phyloP scores from a whole-genome alignment of 2,888 invertebrate species.

The Periphyllus acericola region DNA sequence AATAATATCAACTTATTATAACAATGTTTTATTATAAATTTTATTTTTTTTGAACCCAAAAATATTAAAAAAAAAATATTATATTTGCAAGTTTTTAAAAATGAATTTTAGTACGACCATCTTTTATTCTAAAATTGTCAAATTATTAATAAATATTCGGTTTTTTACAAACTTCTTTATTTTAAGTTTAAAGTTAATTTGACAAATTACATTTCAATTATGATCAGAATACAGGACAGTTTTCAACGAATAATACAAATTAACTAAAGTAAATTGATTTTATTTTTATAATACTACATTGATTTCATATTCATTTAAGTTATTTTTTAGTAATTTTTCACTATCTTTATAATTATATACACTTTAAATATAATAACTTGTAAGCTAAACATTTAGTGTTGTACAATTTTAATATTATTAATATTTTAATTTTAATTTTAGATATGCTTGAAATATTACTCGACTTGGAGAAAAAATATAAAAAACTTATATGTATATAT shows the following conservation, averaged over 20 bases:
- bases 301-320: background rate
- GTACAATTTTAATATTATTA: background rate
- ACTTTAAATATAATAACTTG: background rate
- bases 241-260: background rate
- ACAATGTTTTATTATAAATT: too few species aligned
- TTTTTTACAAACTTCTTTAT: background rate
- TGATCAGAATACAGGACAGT: background rate
- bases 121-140: background rate
- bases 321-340: background rate
- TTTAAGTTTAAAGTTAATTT: background rate
- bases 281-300: background rate
- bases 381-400: background rate
- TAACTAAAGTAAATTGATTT: background rate
- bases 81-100: background rate
- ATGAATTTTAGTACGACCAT: background rate
- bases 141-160: too few species aligned
- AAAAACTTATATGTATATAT: conserved; percentile 40
- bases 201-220: background rate
- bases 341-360: background rate
- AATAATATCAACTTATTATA: background rate
- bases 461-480: conserved; percentile 11
- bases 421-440: conserved; percentile 34
- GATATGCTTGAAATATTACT: conserved; percentile 47
- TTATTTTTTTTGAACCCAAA: too few species aligned
- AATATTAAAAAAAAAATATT: background rate